A percentile compares a stretch with the other conserved stretches of the same genome.
These are phyloP conservation scores for Cataglyphis cursor DNA, from an alignment of 2,888 invertebrate genomes.

Conservation along the genomic window DNA sequence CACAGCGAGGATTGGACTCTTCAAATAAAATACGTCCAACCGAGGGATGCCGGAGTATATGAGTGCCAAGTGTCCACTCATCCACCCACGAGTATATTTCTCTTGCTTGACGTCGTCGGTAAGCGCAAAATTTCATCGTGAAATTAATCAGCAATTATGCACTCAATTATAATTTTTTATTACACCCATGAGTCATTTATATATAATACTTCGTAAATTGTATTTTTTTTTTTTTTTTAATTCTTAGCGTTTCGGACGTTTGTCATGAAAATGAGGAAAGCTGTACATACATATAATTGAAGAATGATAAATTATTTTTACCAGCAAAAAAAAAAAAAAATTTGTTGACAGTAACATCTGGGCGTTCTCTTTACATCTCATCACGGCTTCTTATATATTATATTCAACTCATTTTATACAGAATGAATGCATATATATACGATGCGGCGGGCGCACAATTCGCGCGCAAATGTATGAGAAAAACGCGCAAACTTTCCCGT, in stretches of 20 bases:
- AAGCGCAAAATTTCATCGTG: conserved; percentile 87
- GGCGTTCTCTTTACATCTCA: not conserved
- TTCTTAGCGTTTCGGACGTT: not conserved
- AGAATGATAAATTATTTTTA: not conserved
- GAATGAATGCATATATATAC: not conserved
- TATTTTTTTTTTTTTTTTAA: not conserved
- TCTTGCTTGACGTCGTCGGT: conserved; percentile 95
- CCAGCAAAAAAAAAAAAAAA: not conserved
- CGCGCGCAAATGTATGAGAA: not conserved
- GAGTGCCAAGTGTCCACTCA: conserved; percentile 97
- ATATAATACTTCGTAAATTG: not conserved
- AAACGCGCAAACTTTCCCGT: not conserved
- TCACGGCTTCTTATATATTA: not conserved
- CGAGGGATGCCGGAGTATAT: conserved; percentile 94
- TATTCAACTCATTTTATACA: conserved; percentile 10
- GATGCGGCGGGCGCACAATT: not conserved
- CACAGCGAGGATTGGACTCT: conserved; percentile 97
- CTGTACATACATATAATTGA: not conserved
- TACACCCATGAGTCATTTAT: not conserved
- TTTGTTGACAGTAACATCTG: not conserved
- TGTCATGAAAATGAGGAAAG: not conserved
- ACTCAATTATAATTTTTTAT: not conserved
- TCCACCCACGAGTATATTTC: conserved; percentile 96
- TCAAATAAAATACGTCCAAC: conserved; percentile 95
- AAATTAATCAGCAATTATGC: conserved; percentile 3